Evolutionary conservation across 2,888 invertebrate genomes (phyloP).

Genomic region (Graphium colonna): DNA sequence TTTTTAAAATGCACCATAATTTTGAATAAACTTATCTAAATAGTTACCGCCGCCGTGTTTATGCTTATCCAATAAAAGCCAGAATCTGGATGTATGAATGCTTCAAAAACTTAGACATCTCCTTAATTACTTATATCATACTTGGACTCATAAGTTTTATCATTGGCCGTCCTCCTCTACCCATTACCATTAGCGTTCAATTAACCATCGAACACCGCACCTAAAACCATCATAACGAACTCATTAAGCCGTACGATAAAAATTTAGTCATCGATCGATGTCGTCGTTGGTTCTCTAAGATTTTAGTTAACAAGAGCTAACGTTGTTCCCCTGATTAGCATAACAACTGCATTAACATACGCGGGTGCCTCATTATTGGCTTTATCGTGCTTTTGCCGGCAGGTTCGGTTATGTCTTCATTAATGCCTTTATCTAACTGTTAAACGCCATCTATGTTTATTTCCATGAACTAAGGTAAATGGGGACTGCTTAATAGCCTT

Average conservation of each 20-base stretch:
- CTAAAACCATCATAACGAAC: background rate
- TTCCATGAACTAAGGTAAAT: constrained; percentile 6
- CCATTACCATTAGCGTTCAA: background rate
- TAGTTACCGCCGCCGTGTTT: no score
- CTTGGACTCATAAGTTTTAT: no score
- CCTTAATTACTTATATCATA: no score
- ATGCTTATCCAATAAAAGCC: no score
- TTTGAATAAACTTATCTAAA: no score
- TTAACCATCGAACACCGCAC: background rate
- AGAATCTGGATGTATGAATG: no score
- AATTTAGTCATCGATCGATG: background rate
- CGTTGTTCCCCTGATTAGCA: constrained; percentile 18
- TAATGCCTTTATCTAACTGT: constrained; percentile 18
- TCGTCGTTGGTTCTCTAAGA: background rate
- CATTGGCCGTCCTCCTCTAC: background rate
- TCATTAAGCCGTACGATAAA: background rate
- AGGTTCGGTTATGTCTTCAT: constrained; percentile 27
- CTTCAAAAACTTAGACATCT: no score
- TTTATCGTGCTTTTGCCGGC: constrained; percentile 30
- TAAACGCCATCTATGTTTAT: constrained; percentile 7
- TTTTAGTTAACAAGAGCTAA: constrained; percentile 12
- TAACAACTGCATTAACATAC: constrained; percentile 22
- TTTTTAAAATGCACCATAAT: no score
- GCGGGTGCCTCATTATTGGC: constrained; percentile 27
- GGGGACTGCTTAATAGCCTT: constrained; percentile 10